phyloP scores from a whole-genome alignment of 2,888 invertebrate genomes.

The Lissonota sp. region DNA sequence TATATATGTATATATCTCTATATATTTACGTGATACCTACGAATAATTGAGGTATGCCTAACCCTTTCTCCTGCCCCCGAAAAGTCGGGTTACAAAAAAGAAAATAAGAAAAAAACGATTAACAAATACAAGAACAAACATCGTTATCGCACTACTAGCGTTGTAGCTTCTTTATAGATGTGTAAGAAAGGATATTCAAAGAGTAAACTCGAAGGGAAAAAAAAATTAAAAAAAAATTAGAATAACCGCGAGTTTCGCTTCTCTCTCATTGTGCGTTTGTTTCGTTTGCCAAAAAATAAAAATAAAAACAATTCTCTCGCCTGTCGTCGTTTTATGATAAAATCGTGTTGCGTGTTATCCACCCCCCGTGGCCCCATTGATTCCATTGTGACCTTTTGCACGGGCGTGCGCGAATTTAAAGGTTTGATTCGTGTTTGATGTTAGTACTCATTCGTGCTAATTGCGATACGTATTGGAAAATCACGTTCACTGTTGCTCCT shows the following conservation, averaged over 20 bases:
- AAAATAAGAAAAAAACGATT: neutral
- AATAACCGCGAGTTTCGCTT: neutral
- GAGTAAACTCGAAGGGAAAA: slow-evolving; percentile 3
- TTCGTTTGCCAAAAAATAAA: slow-evolving; percentile 21
- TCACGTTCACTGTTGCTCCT: slow-evolving; percentile 46
- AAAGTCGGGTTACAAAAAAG: slow-evolving; percentile 43
- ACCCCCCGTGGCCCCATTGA: neutral
- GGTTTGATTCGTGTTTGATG: slow-evolving; percentile 38
- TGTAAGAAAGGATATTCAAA: neutral
- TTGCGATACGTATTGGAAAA: slow-evolving; percentile 21
- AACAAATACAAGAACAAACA: slow-evolving; percentile 10
- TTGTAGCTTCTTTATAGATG: slow-evolving; percentile 50
- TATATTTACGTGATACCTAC: slow-evolving; percentile 49
- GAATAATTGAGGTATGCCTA: slow-evolving; percentile 43
- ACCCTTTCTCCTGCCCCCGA: slow-evolving; percentile 20
- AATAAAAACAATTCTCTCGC: too few species aligned
- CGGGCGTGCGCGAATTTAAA: slow-evolving; percentile 43
- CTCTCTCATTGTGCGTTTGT: slow-evolving; percentile 11
- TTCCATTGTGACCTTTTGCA: too few species aligned
- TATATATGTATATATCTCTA: slow-evolving; percentile 10
- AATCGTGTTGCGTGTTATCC: slow-evolving; percentile 33
- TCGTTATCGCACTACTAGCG: slow-evolving; percentile 37
- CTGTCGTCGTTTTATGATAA: slow-evolving; percentile 38
- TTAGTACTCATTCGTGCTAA: slow-evolving; percentile 47
- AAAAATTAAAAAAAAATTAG: slow-evolving; percentile 4